A percentile compares a stretch with the other conserved stretches of the same genome.
Evolutionary conservation across 2,888 invertebrate species (phyloP).

Genomic region (Cosmia trapezina): DNA sequence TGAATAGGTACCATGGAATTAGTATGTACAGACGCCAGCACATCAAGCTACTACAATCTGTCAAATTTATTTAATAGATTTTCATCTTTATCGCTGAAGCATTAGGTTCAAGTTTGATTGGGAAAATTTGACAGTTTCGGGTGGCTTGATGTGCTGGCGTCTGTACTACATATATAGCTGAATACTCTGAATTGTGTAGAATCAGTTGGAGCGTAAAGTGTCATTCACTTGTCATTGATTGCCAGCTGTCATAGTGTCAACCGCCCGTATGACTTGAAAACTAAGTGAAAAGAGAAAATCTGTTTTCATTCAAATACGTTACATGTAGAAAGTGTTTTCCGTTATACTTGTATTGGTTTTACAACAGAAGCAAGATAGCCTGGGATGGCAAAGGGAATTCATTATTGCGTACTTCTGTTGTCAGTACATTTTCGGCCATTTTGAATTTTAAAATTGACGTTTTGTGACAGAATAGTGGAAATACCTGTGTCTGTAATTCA

Average conservation of each 20-base stretch:
- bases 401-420: neutral
- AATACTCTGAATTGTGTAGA: slow-evolving; percentile 9
- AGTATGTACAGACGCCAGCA: too few species aligned
- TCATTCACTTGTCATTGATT: slow-evolving; percentile 24
- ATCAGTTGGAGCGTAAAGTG: slow-evolving; percentile 1
- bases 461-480: too few species aligned
- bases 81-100: too few species aligned
- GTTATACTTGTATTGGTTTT: neutral
- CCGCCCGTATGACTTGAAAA: slow-evolving; percentile 36
- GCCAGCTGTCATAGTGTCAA: slow-evolving; percentile 17
- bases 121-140: too few species aligned
- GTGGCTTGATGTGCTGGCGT: too few species aligned
- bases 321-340: slow-evolving; percentile 27
- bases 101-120: too few species aligned
- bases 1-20: too few species aligned
- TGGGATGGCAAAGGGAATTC: fast-evolving
- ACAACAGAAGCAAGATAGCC: neutral
- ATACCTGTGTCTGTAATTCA: too few species aligned
- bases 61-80: too few species aligned
- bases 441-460: neutral
- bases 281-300: slow-evolving; percentile 47
- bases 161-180: neutral
- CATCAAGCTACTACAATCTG: too few species aligned
- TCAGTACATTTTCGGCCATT: too few species aligned
- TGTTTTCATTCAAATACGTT: slow-evolving; percentile 20